Percentiles rank a stretch among this genome's conserved stretches.
These are phyloP conservation scores for Scophthalmus maximus DNA, from an alignment of 2,113 vertebrate species.

Conservation along the genomic window DNA sequence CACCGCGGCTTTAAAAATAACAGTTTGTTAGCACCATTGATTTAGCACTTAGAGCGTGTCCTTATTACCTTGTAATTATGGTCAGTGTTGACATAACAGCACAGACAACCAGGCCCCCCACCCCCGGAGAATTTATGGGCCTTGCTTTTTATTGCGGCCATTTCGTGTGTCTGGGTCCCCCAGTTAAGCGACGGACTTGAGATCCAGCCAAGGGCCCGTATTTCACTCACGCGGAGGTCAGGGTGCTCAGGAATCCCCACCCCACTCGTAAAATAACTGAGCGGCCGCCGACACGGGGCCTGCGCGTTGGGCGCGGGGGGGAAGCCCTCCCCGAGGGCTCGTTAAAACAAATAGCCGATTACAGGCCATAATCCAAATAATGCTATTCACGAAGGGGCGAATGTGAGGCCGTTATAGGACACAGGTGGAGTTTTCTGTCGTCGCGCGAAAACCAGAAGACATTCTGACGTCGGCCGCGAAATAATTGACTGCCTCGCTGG, in stretches of 20 bases:
- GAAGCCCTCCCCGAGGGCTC: slow-evolving; percentile 75
- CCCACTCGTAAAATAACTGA: slow-evolving; percentile 57
- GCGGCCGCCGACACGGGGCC: slow-evolving; percentile 23
- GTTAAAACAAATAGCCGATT: slow-evolving; percentile 78
- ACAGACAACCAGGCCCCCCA: slow-evolving; percentile 79
- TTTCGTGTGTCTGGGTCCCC: slow-evolving; percentile 81
- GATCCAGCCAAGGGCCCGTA: slow-evolving; percentile 81
- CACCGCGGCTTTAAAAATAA: slow-evolving; percentile 82
- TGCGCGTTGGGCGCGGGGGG: too few relatives aligned
- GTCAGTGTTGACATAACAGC: slow-evolving; percentile 85
- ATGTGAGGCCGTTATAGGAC: slow-evolving; percentile 50
- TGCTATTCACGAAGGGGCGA: slow-evolving; percentile 66
- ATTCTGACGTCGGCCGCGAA: slow-evolving; percentile 40
- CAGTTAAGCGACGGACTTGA: slow-evolving; percentile 79
- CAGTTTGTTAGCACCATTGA: slow-evolving; percentile 87
- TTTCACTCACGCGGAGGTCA: slow-evolving; percentile 82
- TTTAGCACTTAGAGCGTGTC: slow-evolving; percentile 86
- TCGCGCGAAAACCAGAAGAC: slow-evolving; percentile 48
- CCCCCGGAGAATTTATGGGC: slow-evolving; percentile 83
- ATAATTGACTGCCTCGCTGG: slow-evolving; percentile 65
- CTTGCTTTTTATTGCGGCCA: slow-evolving; percentile 81
- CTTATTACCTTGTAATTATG: slow-evolving; percentile 87
- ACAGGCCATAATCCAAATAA: slow-evolving; percentile 73
- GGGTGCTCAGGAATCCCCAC: slow-evolving; percentile 77
- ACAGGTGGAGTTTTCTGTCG: slow-evolving; percentile 42